Percentiles rank a stretch among this genome's conserved stretches.
phyloP scores from a whole-genome alignment of 2,888 invertebrate species.

The Nematopogon swammerdamellus region DNA sequence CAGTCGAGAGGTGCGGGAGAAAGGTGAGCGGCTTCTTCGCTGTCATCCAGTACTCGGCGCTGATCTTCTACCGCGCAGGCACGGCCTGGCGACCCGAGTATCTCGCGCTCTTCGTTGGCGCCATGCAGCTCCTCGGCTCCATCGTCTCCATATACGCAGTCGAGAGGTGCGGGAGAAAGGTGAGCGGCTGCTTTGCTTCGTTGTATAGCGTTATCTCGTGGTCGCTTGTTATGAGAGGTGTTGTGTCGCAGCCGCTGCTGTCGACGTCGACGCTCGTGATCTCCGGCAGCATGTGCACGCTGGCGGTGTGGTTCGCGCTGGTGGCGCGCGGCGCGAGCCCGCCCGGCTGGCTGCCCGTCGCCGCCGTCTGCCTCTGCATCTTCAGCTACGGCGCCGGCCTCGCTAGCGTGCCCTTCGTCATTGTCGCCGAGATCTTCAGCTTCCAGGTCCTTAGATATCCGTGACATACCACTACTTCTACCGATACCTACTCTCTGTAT shows the following conservation, averaged over 20 bases:
- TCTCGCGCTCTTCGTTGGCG: conserved; percentile 28
- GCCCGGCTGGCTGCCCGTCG: conserved; percentile 6
- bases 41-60: conserved; percentile 37
- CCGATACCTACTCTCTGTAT: no score
- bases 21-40: conserved; percentile 43
- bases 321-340: neutral
- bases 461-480: no score
- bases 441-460: no score
- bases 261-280: conserved; percentile 20
- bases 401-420: conserved; percentile 7
- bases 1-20: conserved; percentile 34
- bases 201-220: no score
- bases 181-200: conserved; percentile 8
- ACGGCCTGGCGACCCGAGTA: conserved; percentile 36
- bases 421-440: conserved; percentile 8
- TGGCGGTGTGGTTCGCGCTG: conserved; percentile 27
- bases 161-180: conserved; percentile 37
- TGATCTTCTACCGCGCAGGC: conserved; percentile 41
- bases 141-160: conserved; percentile 32
- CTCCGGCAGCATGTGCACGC: conserved; percentile 26
- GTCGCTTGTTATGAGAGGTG: neutral
- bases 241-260: neutral
- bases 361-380: conserved; percentile 6
- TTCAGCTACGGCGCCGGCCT: conserved; percentile 7
- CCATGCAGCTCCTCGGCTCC: conserved; percentile 29